phyloP scores from a whole-genome alignment of 2,888 invertebrate species.

The Hemicrepidius hirtus region DNA sequence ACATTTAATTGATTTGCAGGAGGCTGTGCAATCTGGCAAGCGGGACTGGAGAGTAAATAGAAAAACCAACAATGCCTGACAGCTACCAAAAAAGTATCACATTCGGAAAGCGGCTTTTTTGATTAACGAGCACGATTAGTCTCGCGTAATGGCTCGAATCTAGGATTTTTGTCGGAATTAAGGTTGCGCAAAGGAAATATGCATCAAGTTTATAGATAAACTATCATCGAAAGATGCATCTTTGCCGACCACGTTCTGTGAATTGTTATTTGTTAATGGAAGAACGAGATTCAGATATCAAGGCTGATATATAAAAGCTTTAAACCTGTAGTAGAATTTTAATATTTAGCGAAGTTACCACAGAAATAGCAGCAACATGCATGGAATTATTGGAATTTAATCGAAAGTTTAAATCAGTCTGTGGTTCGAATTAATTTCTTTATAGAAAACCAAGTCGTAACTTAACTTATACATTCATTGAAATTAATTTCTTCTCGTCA shows the following conservation, averaged over 20 bases:
- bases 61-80: neutral
- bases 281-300: neutral
- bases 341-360: too few species aligned
- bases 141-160: neutral
- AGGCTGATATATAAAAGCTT: too few species aligned
- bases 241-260: neutral
- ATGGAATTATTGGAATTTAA: too few species aligned
- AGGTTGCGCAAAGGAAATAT: neutral
- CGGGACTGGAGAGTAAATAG: neutral
- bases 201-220: constrained; percentile 8
- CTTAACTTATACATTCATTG: too few species aligned
- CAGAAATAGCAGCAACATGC: too few species aligned
- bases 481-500: too few species aligned
- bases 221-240: neutral
- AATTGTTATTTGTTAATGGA: constrained; percentile 4
- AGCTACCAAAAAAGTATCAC: constrained; percentile 3
- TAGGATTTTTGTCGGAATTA: neutral
- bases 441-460: too few species aligned
- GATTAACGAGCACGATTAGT: neutral
- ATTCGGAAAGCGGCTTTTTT: constrained; percentile 8
- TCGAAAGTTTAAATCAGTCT: too few species aligned
- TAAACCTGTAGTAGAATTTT: too few species aligned
- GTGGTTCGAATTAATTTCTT: too few species aligned
- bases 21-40: neutral
- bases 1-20: neutral